Base-by-base conservation (phyloP, 2,888 invertebrate species). In the Deladenus siricidicola region DNA sequence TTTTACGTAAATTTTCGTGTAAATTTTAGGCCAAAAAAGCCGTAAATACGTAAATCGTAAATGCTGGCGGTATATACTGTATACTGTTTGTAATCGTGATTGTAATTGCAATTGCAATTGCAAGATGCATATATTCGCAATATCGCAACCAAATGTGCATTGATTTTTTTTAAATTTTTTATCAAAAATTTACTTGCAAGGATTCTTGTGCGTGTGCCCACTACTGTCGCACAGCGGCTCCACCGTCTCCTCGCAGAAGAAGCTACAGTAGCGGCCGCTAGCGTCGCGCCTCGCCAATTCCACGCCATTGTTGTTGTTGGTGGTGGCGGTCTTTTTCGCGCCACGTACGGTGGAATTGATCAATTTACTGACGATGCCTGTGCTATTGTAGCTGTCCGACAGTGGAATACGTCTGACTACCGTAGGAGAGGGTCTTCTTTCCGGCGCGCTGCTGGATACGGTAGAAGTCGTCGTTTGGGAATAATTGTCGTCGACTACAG, bases 151-250 rank as follows among this genome's bases (percentile, higher is more conserved):
- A 24, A 19, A 21, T 63, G 47, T 67, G 66, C 57, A 62, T 34
- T 43, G 14, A 17, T 24, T 26, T 44, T 66, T 59, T n/a, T 28
- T n/a, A 14, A 63, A 45, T n/a, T n/a, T n/a, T n/a, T n/a, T n/a
- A n/a, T n/a, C 24, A 28, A 24, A 24, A 24, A 65, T 62, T 62
- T 57, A 73, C 71, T 60, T 61, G 63, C 73, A 74, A 21, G 65
- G 52, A 29, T 73, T 71, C 30, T 64, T 58, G 45, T 74, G 70
- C 4, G 69, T 67, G 17, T 62, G 64, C 4, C 68, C 67, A n/a
- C 62, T 55, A 24, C 61, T 67, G 56, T 74, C 74, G 52, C 74
- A 74, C 26, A 75, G 65, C 14, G 69, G 70, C 4, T 68, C 67
- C n/a, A 60, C 59, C 8, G 52, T 39, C 4, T 66, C 58, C 3